These are phyloP conservation scores for Allolobophora icterica DNA, from an alignment of 2,888 invertebrate genomes.

Conservation along the genomic window DNA sequence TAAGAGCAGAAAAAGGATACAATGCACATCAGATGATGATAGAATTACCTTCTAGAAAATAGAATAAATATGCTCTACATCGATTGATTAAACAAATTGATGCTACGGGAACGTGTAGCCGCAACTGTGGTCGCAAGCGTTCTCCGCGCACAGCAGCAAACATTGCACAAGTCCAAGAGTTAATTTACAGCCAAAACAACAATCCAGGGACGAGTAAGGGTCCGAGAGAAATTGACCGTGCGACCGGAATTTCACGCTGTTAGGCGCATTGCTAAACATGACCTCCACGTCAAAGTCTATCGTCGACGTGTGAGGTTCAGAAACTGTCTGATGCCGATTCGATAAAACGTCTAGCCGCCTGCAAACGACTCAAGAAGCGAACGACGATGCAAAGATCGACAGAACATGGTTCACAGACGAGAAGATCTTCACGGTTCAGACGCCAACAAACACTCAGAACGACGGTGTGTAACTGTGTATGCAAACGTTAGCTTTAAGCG, in stretches of 20 bases:
- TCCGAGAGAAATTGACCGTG: conserved; percentile 23
- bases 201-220: conserved; percentile 26
- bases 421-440: conserved; percentile 14
- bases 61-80: conserved; percentile 12
- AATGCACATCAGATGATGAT: neutral
- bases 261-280: conserved; percentile 15
- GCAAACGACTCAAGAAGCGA: conserved; percentile 14
- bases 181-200: conserved; percentile 14
- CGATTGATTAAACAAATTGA: conserved; percentile 24
- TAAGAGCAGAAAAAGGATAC: neutral
- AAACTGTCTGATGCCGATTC: conserved; percentile 13
- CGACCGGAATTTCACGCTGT: conserved; percentile 23
- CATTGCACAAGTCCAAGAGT: conserved; percentile 15
- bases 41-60: conserved; percentile 18
- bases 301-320: conserved; percentile 24
- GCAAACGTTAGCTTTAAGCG: conserved; percentile 20
- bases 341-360: conserved; percentile 21
- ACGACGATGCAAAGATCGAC: neutral
- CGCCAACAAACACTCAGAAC: conserved; percentile 22
- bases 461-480: conserved; percentile 1
- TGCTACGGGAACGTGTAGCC: neutral
- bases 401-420: conserved; percentile 25
- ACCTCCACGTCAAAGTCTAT: conserved; percentile 13
- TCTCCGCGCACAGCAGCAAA: neutral
- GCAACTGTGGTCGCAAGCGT: conserved; percentile 11